Evolutionary conservation across 2,888 invertebrate genomes (phyloP).

Genomic region (Catocala nupta): DNA sequence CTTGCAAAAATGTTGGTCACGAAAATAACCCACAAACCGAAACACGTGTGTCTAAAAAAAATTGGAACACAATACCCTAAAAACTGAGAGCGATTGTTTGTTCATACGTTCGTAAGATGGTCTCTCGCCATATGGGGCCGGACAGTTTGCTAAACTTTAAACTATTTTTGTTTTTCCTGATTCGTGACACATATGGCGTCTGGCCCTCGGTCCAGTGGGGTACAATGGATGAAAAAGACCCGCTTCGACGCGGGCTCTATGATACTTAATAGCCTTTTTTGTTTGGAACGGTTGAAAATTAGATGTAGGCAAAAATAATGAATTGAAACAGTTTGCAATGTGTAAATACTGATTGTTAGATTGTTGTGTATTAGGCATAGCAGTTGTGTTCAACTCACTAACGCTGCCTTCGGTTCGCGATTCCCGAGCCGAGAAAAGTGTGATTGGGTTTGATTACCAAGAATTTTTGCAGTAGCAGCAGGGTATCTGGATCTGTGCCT

Average conservation of each 20-base stretch:
- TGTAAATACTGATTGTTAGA: no score
- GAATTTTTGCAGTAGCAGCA: no score
- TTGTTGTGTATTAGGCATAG: no score
- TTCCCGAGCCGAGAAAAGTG: no score
- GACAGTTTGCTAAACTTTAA: conserved; percentile 51
- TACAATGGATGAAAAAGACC: conserved; percentile 32
- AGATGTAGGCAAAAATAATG: no score
- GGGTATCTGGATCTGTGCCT: no score
- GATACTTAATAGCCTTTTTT: not conserved
- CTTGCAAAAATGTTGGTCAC: conserved; percentile 24
- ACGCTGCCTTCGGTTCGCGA: no score
- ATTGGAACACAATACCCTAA: conserved; percentile 40
- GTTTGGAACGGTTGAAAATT: not conserved
- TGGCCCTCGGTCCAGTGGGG: conserved; percentile 15
- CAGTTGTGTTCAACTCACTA: no score
- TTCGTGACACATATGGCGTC: conserved; percentile 62
- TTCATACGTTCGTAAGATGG: conserved; percentile 62
- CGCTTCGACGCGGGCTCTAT: conserved; percentile 9
- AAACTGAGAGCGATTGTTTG: conserved; percentile 56
- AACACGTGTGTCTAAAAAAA: conserved; percentile 43
- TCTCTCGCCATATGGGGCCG: conserved; percentile 57
- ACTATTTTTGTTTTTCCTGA: conserved; percentile 42
- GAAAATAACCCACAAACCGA: conserved; percentile 16
- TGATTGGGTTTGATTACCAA: no score
- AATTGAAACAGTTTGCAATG: no score